These are phyloP conservation scores for Etia nguti DNA, from an alignment of 2,113 vertebrate genomes.

Conservation along the genomic window DNA sequence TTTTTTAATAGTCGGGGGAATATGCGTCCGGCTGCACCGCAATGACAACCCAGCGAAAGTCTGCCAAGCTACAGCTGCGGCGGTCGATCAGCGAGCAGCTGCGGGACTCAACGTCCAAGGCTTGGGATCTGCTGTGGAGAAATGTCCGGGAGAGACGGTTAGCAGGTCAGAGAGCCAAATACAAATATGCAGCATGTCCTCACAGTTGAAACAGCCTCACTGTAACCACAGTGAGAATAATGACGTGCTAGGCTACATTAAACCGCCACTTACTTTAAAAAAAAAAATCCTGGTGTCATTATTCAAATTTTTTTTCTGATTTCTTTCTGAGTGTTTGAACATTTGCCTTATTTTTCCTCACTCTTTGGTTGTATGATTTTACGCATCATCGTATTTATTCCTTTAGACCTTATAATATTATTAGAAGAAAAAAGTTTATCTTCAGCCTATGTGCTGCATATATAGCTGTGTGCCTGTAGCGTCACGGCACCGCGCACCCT, in stretches of 20 bases:
- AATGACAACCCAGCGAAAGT: slow-evolving; percentile 78
- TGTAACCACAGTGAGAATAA: not conserved
- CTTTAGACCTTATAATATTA: not conserved
- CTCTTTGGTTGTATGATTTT: not conserved
- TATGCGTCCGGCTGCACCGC: slow-evolving; percentile 66
- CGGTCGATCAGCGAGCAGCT: slow-evolving; percentile 94
- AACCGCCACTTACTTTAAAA: not conserved
- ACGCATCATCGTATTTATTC: not conserved
- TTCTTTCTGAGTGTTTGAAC: not conserved
- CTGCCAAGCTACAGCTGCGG: slow-evolving; percentile 79
- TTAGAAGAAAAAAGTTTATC: slow-evolving; percentile 19
- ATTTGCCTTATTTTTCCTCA: not conserved
- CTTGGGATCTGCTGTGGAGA: slow-evolving; percentile 93
- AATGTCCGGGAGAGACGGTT: slow-evolving; percentile 88
- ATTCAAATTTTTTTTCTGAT: not conserved
- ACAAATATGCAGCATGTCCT: not conserved
- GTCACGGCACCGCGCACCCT: slow-evolving; percentile 21
- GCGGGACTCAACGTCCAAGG: slow-evolving; percentile 89
- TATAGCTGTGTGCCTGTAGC: not conserved
- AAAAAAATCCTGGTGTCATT: not conserved
- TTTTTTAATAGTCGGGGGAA: slow-evolving; percentile 28
- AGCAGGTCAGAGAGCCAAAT: slow-evolving; percentile 82
- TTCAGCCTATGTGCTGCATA: not conserved
- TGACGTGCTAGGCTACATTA: not conserved
- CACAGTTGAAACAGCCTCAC: not conserved